phyloP scores from a whole-genome alignment of 2,797 vertebrate genomes.

The Phyllotis vaccarum region DNA sequence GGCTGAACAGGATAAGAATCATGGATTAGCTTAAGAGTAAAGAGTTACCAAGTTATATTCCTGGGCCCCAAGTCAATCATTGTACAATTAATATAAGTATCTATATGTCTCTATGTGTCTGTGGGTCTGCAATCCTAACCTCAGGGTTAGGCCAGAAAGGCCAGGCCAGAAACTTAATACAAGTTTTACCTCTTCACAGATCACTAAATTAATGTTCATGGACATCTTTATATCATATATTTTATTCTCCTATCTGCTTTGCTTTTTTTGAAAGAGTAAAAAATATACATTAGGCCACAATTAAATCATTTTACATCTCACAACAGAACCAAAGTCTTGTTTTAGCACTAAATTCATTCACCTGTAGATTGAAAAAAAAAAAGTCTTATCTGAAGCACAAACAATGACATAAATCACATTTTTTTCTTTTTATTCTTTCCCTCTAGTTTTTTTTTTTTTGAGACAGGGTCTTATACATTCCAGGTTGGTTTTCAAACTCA shows the following conservation, averaged over 20 bases:
- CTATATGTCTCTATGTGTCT: no score
- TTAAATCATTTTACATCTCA: background rate
- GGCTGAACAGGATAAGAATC: no score
- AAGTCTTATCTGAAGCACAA: background rate
- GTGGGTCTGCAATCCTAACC: no score
- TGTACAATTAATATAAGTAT: no score
- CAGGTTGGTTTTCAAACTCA: background rate
- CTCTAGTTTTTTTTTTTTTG: no score
- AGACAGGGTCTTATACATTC: background rate
- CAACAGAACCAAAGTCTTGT: background rate
- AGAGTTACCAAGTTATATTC: no score
- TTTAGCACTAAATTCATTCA: background rate
- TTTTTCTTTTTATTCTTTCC: background rate
- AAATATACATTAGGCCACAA: background rate
- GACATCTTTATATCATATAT: no score
- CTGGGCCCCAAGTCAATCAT: no score
- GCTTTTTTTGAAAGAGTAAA: constrained; percentile 20
- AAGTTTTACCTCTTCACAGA: background rate
- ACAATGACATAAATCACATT: background rate
- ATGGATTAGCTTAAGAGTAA: no score
- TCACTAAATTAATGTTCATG: background rate
- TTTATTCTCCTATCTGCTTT: background rate
- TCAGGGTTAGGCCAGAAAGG: no score
- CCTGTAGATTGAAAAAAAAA: background rate
- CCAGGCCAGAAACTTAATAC: no score